phyloP scores from a whole-genome alignment of 2,113 vertebrate species.

The Turnix velox region DNA sequence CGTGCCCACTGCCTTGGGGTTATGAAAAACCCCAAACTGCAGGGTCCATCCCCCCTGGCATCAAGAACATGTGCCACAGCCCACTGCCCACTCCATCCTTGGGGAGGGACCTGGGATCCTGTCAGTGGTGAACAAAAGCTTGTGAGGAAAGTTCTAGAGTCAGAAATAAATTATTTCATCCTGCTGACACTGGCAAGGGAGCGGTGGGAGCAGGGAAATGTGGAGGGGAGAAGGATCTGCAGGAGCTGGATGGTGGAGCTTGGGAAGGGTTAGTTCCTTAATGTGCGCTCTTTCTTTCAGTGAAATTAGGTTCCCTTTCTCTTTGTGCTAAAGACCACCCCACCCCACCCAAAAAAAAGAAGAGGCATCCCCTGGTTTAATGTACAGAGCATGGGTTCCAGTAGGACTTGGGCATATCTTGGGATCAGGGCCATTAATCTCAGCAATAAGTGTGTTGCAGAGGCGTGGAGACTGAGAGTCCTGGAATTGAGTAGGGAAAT shows the following conservation, averaged over 20 bases:
- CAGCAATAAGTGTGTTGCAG: neutral
- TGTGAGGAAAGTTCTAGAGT: neutral
- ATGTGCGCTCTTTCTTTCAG: neutral
- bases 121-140: constrained; percentile 14
- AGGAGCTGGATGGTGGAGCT: neutral
- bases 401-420: neutral
- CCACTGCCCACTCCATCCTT: neutral
- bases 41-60: accelerated
- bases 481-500: neutral
- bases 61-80: neutral
- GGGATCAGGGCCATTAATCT: neutral
- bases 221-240: neutral
- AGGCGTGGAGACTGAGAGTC: neutral
- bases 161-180: neutral
- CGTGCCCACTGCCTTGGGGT: neutral
- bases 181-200: neutral
- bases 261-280: neutral
- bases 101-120: neutral
- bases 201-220: neutral
- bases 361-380: neutral
- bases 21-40: neutral
- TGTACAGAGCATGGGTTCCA: neutral
- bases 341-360: no score
- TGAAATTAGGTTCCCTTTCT: neutral
- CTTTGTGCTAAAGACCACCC: neutral